phyloP scores from a whole-genome alignment of 2,797 vertebrate genomes.

The Gambusia yucatana region DNA sequence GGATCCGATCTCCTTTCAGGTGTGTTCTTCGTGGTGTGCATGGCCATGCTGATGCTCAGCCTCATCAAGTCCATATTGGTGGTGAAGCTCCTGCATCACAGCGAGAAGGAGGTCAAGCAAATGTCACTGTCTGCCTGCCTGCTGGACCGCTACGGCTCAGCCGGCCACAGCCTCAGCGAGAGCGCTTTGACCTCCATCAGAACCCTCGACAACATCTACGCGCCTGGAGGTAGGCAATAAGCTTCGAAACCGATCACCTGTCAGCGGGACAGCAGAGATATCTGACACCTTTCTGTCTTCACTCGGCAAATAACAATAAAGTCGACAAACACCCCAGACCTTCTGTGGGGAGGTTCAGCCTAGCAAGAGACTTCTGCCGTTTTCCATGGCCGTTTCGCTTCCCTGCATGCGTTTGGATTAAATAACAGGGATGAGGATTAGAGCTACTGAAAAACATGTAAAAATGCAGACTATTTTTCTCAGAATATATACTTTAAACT shows the following conservation, averaged over 20 bases:
- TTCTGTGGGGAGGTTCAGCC: neutral
- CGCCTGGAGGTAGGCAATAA: constrained; percentile 62
- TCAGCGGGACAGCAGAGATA: constrained; percentile 2
- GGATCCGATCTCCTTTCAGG: constrained; percentile 61
- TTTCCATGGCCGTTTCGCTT: neutral
- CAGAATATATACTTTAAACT: too few relatives aligned
- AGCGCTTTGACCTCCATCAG: constrained; percentile 75
- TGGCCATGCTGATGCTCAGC: constrained; percentile 88
- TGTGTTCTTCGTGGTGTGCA: constrained; percentile 86
- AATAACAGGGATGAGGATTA: too few relatives aligned
- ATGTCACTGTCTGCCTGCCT: constrained; percentile 81
- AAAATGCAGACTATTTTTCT: too few relatives aligned
- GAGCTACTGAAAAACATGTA: too few relatives aligned
- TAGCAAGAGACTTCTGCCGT: neutral
- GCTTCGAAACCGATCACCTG: neutral
- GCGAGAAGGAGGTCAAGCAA: constrained; percentile 68
- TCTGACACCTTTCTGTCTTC: neutral
- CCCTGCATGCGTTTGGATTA: too few relatives aligned
- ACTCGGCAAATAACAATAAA: neutral
- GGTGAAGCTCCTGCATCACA: constrained; percentile 85
- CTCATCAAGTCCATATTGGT: constrained; percentile 87
- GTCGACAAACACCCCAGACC: neutral
- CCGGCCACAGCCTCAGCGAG: constrained; percentile 67
- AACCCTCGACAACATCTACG: constrained; percentile 71
- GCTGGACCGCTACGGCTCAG: constrained; percentile 77